Percentiles rank a stretch among this genome's conserved stretches.
These are phyloP conservation scores for Thrips palmi DNA, from an alignment of 1,140 invertebrate species.

Conservation along the genomic window DNA sequence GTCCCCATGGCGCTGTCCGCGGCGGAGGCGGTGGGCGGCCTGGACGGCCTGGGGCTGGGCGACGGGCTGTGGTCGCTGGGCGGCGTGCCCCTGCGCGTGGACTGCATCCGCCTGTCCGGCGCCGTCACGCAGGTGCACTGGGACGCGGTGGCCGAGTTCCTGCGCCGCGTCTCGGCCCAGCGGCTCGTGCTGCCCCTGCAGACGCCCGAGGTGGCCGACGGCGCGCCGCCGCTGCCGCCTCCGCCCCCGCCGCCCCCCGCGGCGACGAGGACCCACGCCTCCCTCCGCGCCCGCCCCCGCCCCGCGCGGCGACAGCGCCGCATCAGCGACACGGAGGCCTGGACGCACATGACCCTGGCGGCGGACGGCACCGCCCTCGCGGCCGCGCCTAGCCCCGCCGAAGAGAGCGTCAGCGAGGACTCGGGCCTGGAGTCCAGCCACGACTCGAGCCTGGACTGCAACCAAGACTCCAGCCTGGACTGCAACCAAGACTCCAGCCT, in stretches of 20 bases:
- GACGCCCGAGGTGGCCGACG: conserved; percentile 21
- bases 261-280: conserved; percentile 26
- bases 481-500: too few species aligned
- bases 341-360: too few species aligned
- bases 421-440: too few species aligned
- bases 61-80: too few species aligned
- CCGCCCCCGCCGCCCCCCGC: too few species aligned
- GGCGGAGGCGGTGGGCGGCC: conserved; percentile 40
- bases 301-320: conserved; percentile 22
- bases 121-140: conserved; percentile 37
- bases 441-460: too few species aligned
- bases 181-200: conserved; percentile 28
- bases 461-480: too few species aligned
- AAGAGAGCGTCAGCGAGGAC: too few species aligned
- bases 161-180: conserved; percentile 34
- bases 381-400: neutral
- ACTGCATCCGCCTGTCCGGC: conserved; percentile 37
- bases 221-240: too few species aligned
- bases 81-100: conserved; percentile 38
- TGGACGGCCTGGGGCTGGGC: too few species aligned
- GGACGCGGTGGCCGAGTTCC: conserved; percentile 36
- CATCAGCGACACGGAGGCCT: neutral
- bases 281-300: conserved; percentile 29
- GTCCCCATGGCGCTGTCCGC: conserved; percentile 16
- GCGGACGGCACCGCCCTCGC: neutral